Evolutionary conservation across 2,888 invertebrate species (phyloP), one percentile per base, ranked within the genome.

Genomic region (Drosophila subquinaria): DNA sequence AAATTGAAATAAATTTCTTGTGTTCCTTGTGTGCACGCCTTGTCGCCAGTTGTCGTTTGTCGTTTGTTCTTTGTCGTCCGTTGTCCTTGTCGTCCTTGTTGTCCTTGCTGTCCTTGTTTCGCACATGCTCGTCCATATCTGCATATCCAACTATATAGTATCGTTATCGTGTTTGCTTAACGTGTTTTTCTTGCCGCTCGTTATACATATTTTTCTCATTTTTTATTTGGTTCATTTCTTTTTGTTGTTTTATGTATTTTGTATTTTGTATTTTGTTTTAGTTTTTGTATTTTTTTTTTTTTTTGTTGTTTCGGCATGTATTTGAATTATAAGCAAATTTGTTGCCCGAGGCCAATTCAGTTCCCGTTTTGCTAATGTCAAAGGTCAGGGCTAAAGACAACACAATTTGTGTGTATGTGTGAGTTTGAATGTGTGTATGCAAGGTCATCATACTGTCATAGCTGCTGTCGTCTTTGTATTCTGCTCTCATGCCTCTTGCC

Each of bases 291-390:
- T 68, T 43, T 43, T 45, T 48, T 38, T 45, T 50, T 40, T 68
- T 68, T 8, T 43, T 42, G n/a, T 17, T 47, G 47, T 57, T 79
- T 71, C 38, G 73, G 61, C 67, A 59, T 71, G 68, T 75, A 70
- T 82, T 82, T 77, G 81, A 87, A 76, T 87, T 81, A 87, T 82
- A 85, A 85, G 81, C 82, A 79, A 87, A 87, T 87, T 87, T 84
- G 87, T 72, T 79, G 69, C 75, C 66, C 81, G 70, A 81, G 81
- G 82, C 75, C 79, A 77, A 73, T 59, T 59, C 10, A 51, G 73
- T 70, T 69, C 73, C 78, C 61, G 50, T 63, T 63, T 62, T 35
- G 52, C 73, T 77, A 87, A 86, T 87, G 81, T 59, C 85, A 87
- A 78, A 85, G 85, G 82, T 86, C 85, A 83, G 74, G 85, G 87